Base-by-base conservation (phyloP, 2,888 invertebrate genomes). In the Octodonta nipae region DNA sequence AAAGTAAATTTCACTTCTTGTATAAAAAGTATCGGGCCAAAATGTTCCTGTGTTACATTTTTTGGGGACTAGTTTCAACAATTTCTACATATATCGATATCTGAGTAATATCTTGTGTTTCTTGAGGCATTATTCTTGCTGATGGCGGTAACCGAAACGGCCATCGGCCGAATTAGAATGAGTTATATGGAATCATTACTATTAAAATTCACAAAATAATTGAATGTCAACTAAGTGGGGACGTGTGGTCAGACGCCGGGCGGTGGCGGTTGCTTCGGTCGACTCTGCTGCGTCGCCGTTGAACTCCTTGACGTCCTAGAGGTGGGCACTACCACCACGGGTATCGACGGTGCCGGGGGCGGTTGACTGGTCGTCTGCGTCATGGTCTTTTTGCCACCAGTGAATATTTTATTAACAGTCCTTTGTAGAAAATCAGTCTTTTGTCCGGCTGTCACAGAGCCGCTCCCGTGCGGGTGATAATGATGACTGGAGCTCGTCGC, bases 361-460 rank as follows among this genome's bases (percentile, higher is more conserved):
- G 49, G 51, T 30, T 46, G 40, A 17, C 24, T 36, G 28, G 30
- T 34, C 36, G 34, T 17, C 16, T 3, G 4, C 3, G 13, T 13
- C 37, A 30, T 26, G 11, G 28, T 43, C 49, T 54, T 48, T 55
- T 59, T 35, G 34, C 40, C 37, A 40, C 61, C 61, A 42, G 61
- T 63, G 44, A 63, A 60, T 54, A 62, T 61, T 56, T 63, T n/a
- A n/a, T n/a, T 63, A 54, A 63, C 63, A 58, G 63, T 63, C 53
- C 62, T 59, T 59, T 63, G 63, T 55, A 63, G 51, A 56, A 63
- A 62, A 59, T 63, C 63, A 61, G 63, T 62, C 61, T 63, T 63
- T 60, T 60, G 61, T 43, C 46, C 45, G 44, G 46, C 41, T 41
- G 42, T 40, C 28, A 38, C 27, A 34, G 39, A 15, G 37, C 35